Base-by-base conservation (phyloP, 2,113 vertebrate species). In the Fregata magnificens region DNA sequence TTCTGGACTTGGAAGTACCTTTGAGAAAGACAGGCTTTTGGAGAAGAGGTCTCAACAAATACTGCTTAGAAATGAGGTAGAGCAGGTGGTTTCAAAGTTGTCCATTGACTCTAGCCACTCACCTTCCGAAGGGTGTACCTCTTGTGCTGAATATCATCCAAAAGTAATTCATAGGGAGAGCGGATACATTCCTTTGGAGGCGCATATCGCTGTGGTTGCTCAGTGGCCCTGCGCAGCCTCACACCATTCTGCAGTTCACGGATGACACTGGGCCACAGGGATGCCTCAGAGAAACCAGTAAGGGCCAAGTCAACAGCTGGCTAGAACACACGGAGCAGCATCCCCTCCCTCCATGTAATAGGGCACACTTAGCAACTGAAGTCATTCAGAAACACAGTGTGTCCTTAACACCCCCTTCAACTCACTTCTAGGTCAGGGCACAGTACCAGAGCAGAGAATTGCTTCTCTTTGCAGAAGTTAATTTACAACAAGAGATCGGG, bases 101-200 rank as follows among this genome's bases (percentile, higher is more conserved):
- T 6, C 56, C 8, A 1, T 14, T 47, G 17, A 50, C 38, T 65
- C 7, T 25, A 50, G 58, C 55, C 72, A 97, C 98, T 96, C 34
- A 98, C 98, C 91, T 98, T 97, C 17, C 90, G 96, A 36, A 98
- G 97, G 13, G 61, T 95, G 85, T 98, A 98, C 73, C 97, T 97
- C 81, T 80, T 96, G 70, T 94, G 88, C 88, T 69, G 96, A 74
- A 98, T 98, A 82, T 98, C 98, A 82, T 97, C 95, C 86, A 98
- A 12, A 49, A 98, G 95, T 4, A 95, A 79, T 58, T 97, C 94
- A 13, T 92, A 97, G 28, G 98, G 97, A 56, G 98, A 97, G 61
- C 5, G 26, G 34, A 44, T 4, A 4, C 13, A 4, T 25, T 89
- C 78, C 24, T n/a, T 86, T 4, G 70, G 63, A 59, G 94, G 38